Conservation (phyloP, 2,113 vertebrate genomes). For the Melanerpes aurifrons region DNA sequence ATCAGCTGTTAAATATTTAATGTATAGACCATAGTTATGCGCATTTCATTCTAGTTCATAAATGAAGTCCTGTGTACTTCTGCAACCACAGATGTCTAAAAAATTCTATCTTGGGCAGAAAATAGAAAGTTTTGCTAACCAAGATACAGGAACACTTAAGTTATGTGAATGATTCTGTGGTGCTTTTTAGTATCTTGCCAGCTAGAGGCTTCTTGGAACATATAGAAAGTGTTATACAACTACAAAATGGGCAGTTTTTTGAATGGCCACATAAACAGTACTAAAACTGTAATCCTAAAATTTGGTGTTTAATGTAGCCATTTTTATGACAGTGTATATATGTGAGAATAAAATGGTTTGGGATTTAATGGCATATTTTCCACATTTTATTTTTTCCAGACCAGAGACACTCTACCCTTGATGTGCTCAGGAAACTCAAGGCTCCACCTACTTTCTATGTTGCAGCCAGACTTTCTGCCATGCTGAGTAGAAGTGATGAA, state of each 20-base stretch:
- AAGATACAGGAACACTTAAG: neutral
- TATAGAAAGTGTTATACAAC: neutral
- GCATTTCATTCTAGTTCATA: neutral
- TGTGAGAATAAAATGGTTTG: neutral
- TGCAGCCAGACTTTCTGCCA: slow-evolving; percentile 66
- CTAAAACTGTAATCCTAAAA: neutral
- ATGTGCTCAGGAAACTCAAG: slow-evolving; percentile 71
- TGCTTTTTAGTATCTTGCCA: neutral
- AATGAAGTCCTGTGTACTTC: neutral
- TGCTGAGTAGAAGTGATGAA: slow-evolving; percentile 77
- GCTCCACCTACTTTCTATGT: slow-evolving; percentile 62
- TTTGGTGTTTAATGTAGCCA: neutral
- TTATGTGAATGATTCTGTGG: neutral
- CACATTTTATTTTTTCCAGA: slow-evolving; percentile 62
- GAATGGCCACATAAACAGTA: neutral
- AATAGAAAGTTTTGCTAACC: neutral
- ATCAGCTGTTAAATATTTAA: neutral
- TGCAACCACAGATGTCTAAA: neutral
- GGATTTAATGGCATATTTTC: neutral
- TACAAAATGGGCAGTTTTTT: neutral
- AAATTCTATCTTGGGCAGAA: neutral
- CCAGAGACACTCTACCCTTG: slow-evolving; percentile 73
- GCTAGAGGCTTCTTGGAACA: neutral
- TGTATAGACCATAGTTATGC: neutral
- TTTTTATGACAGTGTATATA: neutral